Evolutionary conservation across 1,140 invertebrate species (phyloP), one percentile per base, ranked within the genome.

Genomic region (Trigoniulus corallinus): DNA sequence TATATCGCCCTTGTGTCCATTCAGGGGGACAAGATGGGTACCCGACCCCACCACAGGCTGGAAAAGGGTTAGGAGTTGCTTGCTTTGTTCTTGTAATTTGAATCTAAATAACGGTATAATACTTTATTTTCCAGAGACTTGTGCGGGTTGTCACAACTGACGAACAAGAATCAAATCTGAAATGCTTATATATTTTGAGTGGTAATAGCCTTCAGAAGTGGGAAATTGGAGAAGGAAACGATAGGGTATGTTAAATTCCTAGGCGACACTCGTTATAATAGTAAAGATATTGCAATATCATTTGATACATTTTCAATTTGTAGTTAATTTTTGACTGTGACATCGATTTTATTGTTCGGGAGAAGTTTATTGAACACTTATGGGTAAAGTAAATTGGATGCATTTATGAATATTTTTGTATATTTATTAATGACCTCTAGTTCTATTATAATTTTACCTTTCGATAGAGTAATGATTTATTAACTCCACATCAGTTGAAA

Each of bases 121-220:
- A 24, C 41, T 4, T 18, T 10, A 7, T 56, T 61, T 65, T 67
- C 44, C 50, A 79, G 74, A 77, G 77, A 69, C 60, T 80, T 20
- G 71, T 78, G 0, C 72, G 74, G 60, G 72, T 81, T 1, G 61
- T 72, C 43, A 47, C 53, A 42, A 50, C 54, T 20, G 34, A 50
- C 22, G 46, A 50, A 26, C 56, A 63, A 26, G 62, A 60, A 26
- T 67, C 56, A 23, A 58, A 67, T 53, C 66, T 66, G 1, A 71
- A 72, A 42, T 69, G 68, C 47, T 71, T 84, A 40, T 74, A 77
- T 57, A 76, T 84, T 42, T 64, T 84, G 10, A 75, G 77, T 41
- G 80, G 78, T 1, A 73, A 74, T 44, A 72, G 71, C 23, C 58
- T 84, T 12, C 81, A 84, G 61, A 81, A 79, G 59, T 84, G 81